Percentiles rank a stretch among this genome's conserved stretches.
Conservation (phyloP, 2,113 vertebrate genomes). For the Oreamnos americanus region DNA sequence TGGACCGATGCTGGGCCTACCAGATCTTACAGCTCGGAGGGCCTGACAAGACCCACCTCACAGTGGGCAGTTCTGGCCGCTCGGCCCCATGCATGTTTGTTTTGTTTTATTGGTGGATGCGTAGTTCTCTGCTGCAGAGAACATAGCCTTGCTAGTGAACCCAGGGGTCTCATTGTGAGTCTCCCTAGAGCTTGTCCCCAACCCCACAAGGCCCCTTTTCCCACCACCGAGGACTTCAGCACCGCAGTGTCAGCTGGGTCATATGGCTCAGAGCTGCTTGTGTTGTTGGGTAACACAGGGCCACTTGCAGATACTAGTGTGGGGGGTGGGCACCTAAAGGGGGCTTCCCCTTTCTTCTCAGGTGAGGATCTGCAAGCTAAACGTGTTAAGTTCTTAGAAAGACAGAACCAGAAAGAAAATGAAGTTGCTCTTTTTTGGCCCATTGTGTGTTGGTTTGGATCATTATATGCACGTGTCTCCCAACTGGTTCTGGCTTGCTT, state of each 20-base stretch:
- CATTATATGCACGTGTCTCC: background rate
- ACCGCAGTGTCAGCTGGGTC: background rate
- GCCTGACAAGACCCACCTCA: background rate
- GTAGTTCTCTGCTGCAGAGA: background rate
- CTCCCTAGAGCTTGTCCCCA: background rate
- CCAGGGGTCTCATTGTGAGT: background rate
- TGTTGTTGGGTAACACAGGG: background rate
- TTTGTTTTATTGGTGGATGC: background rate
- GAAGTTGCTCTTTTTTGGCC: background rate
- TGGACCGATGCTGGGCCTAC: rapidly evolving
- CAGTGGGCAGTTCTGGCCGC: background rate
- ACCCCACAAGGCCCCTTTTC: background rate
- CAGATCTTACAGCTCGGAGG: background rate
- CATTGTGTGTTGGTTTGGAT: background rate
- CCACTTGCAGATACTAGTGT: background rate
- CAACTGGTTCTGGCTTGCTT: background rate
- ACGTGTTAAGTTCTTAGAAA: background rate
- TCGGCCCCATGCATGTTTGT: rapidly evolving
- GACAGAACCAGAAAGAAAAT: background rate
- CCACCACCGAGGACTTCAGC: background rate
- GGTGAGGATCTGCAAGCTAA: background rate
- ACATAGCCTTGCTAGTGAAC: background rate
- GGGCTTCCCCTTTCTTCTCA: background rate
- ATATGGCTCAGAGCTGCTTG: background rate
- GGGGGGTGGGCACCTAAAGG: background rate